These are phyloP conservation scores for Zophobas morio DNA, from an alignment of 1,140 invertebrate species.

Conservation along the genomic window DNA sequence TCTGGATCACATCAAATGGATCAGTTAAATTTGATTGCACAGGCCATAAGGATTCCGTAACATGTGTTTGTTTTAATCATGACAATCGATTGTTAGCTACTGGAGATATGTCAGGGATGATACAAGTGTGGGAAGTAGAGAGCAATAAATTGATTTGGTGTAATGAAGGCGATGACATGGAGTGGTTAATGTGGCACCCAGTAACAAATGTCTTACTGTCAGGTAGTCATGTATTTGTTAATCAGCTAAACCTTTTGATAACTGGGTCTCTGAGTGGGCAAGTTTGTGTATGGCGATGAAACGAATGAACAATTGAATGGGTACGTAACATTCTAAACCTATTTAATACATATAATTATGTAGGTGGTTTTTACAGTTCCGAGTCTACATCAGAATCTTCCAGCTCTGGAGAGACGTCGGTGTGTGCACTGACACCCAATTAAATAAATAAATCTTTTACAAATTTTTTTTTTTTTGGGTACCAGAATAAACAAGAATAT, in stretches of 20 bases:
- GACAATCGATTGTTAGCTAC: slow-evolving; percentile 85
- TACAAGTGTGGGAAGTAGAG: slow-evolving; percentile 78
- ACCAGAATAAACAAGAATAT: no score
- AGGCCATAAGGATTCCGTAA: slow-evolving; percentile 90
- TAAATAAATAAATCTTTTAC: no score
- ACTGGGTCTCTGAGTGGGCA: slow-evolving; percentile 77
- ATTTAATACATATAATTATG: no score
- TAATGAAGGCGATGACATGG: slow-evolving; percentile 84
- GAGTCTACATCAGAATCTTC: no score
- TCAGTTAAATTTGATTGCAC: slow-evolving; percentile 79
- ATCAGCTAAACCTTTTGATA: slow-evolving; percentile 74
- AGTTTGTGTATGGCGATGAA: slow-evolving; percentile 79
- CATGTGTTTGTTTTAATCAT: slow-evolving; percentile 83
- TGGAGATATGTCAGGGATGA: slow-evolving; percentile 84
- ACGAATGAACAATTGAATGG: no score
- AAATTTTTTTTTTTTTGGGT: no score
- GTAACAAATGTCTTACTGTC: slow-evolving; percentile 82
- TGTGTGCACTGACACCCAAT: no score
- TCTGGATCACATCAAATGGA: slow-evolving; percentile 83
- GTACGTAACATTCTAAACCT: no score
- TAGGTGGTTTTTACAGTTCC: no score
- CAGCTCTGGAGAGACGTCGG: no score
- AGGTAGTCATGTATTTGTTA: slow-evolving; percentile 78
- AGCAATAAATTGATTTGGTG: slow-evolving; percentile 79
- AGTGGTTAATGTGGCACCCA: slow-evolving; percentile 91